Evolutionary conservation across 2,797 vertebrate species (phyloP).

Genomic region (Valencia hispanica): DNA sequence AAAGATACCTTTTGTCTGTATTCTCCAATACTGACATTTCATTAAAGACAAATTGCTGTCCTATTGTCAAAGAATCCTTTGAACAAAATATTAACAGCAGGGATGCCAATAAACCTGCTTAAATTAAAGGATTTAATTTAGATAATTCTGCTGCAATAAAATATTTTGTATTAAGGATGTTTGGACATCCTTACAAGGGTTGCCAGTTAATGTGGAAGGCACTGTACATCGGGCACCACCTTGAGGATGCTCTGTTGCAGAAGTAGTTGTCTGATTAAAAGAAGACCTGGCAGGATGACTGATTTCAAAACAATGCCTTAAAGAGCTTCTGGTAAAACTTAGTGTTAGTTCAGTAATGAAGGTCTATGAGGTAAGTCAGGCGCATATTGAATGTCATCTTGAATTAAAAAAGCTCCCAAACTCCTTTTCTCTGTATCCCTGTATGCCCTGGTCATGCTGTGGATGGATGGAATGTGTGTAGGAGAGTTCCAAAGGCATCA

Average conservation of each 20-base stretch:
- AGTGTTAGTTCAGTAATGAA: conserved; percentile 41
- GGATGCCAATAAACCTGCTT: background rate
- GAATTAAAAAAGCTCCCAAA: conserved; percentile 51
- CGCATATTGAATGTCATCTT: conserved; percentile 60
- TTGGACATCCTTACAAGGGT: background rate
- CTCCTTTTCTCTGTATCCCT: conserved; percentile 46
- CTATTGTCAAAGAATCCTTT: background rate
- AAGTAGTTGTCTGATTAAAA: conserved; percentile 1
- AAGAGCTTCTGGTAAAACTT: conserved; percentile 30
- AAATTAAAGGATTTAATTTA: background rate
- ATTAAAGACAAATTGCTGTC: background rate
- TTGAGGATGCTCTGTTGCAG: conserved; percentile 18
- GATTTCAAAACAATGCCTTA: conserved; percentile 18
- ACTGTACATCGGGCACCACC: background rate
- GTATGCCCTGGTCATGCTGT: conserved; percentile 53
- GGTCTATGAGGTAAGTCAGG: conserved; percentile 62
- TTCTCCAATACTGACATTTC: background rate
- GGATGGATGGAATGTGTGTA: conserved; percentile 76
- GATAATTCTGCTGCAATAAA: background rate
- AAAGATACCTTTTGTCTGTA: background rate
- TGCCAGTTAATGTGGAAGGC: background rate
- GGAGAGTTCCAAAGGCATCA: conserved; percentile 73
- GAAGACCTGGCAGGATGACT: conserved; percentile 19
- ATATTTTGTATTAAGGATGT: background rate
- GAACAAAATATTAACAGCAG: background rate